Evolutionary conservation across 2,113 vertebrate genomes (phyloP), one percentile per base, ranked within the genome.

Genomic region (Coreoperca whiteheadi): DNA sequence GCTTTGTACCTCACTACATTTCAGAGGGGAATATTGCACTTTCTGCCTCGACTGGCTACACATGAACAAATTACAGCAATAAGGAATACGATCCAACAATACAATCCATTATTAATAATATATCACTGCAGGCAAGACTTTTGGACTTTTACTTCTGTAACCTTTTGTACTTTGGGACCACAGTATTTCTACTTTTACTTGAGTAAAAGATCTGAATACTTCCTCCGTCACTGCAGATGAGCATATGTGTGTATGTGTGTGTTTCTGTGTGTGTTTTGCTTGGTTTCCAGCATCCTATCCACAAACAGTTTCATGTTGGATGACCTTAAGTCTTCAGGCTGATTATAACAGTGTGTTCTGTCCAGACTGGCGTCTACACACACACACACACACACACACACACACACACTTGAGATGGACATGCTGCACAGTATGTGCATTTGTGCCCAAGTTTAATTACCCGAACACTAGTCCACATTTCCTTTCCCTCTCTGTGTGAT

Each of bases 321-420:
- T 56, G 63, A 61, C 68, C 59, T 71, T 56, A 14, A 25, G 57
- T 15, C 66, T 76, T 79, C 32, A 46, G 74, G 48, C 41, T 84
- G 75, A 87, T 89, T 75, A 46, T 60, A 77, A 77, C 76, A 86
- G 74, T 73, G 28, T 89, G 82, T 81, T 68, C 68, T 39, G 34
- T 84, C 34, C 71, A 65, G 28, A 32, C 1, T 18, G 53, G 61
- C 64, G 65, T 81, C 68, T 57, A 46, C 32, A 9, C 30, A 64
- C 48, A 54, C 34, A 78, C 25, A 37, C 54, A 30, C 67, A 41
- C 28, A 1, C 23, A 20, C 57, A 46, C 57, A 54, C 34, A 72
- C 37, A 50, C 50, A 34, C 72, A 53, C 32, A 4, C 11, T 39
- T 63, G 41, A 68, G 28, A 79, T 57, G 20, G 60, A 51, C 37